These are phyloP conservation scores for Mythimna ferrago DNA, from an alignment of 2,888 invertebrate species.

Conservation along the genomic window DNA sequence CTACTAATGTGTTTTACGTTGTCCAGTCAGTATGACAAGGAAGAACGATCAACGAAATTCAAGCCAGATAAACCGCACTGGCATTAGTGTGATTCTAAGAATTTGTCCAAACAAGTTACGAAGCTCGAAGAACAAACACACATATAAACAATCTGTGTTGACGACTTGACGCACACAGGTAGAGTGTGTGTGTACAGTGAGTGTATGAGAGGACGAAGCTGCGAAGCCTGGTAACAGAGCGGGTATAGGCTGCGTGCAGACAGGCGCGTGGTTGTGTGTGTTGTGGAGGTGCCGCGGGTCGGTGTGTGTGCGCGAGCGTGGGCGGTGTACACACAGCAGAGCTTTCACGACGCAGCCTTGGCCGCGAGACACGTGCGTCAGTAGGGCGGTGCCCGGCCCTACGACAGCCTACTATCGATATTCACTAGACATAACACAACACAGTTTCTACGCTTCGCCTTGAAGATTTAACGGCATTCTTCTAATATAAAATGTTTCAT, in stretches of 20 bases:
- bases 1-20: slow-evolving; percentile 42
- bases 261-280: slow-evolving; percentile 12
- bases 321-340: slow-evolving; percentile 81
- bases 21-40: slow-evolving; percentile 67
- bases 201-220: slow-evolving; percentile 62
- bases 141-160: slow-evolving; percentile 68
- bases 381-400: slow-evolving; percentile 78
- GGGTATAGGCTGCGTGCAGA: slow-evolving; percentile 43
- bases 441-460: slow-evolving; percentile 18
- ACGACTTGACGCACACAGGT: slow-evolving; percentile 67
- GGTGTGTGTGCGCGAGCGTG: slow-evolving; percentile 70
- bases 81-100: slow-evolving; percentile 84
- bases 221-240: slow-evolving; percentile 72
- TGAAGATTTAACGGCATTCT: slow-evolving; percentile 28
- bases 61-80: slow-evolving; percentile 76
- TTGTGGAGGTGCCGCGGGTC: slow-evolving; percentile 14
- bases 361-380: slow-evolving; percentile 89
- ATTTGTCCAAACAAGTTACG: slow-evolving; percentile 87
- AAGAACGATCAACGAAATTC: slow-evolving; percentile 74
- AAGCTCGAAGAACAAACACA: slow-evolving; percentile 74
- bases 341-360: slow-evolving; percentile 90
- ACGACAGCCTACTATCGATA: slow-evolving; percentile 64
- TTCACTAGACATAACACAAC: slow-evolving; percentile 29
- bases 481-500: slow-evolving; percentile 27
- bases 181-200: slow-evolving; percentile 54